Evolutionary conservation across 1,140 invertebrate species (phyloP).

Genomic region (Leptinotarsa lineolata): DNA sequence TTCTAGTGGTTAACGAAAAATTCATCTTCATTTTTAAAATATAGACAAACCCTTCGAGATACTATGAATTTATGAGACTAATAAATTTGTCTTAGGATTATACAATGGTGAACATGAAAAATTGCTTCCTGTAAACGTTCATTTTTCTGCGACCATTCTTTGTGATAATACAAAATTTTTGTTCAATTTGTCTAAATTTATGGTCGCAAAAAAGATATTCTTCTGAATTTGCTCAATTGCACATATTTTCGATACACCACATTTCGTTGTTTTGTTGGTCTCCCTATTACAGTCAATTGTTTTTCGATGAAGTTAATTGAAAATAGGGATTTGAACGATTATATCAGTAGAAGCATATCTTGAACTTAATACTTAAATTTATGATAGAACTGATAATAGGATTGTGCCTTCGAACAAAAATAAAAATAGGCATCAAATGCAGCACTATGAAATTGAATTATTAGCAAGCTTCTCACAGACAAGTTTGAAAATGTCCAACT

Average conservation of each 20-base stretch:
- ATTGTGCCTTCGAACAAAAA: constrained; percentile 37
- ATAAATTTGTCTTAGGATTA: too few species aligned
- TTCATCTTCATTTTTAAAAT: too few species aligned
- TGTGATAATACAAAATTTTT: too few species aligned
- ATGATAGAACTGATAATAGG: constrained; percentile 33
- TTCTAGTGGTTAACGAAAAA: too few species aligned
- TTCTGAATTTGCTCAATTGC: constrained; percentile 9
- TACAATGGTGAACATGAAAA: too few species aligned
- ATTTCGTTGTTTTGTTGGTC: constrained; percentile 25
- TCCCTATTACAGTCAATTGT: constrained; percentile 47
- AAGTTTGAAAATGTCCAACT: too few species aligned
- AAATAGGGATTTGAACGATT: constrained; percentile 20
- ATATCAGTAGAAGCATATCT: constrained; percentile 45
- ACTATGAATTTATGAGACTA: too few species aligned
- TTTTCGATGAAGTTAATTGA: constrained; percentile 32
- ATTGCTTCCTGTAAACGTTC: too few species aligned
- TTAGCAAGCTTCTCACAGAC: not conserved
- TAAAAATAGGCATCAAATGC: constrained; percentile 20
- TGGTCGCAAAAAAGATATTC: not conserved
- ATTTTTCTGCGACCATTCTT: too few species aligned
- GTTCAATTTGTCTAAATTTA: too few species aligned
- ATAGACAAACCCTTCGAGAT: too few species aligned
- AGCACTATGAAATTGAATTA: constrained; percentile 29
- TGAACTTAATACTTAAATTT: constrained; percentile 25
- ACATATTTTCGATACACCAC: not conserved